Percentiles rank a stretch among this genome's conserved stretches.
Evolutionary conservation across 2,888 invertebrate genomes (phyloP).

Genomic region (Dugesia japonica): DNA sequence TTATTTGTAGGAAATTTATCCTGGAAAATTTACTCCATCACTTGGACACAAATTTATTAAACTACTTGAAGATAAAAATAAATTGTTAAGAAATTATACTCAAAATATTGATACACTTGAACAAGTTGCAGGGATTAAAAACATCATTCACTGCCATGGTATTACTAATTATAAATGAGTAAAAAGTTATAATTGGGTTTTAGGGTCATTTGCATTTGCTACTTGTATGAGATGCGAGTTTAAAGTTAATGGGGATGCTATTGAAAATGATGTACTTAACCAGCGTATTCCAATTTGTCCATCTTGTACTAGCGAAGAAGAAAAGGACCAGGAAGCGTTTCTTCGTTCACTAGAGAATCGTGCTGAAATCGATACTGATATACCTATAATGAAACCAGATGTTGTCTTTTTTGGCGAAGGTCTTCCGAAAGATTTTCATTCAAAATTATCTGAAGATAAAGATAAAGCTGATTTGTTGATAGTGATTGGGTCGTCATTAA

Average conservation of each 20-base stretch:
- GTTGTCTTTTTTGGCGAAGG: conserved; percentile 88
- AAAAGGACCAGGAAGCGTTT: background rate
- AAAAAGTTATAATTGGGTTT: background rate
- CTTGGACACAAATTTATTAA: conserved; percentile 70
- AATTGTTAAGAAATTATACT: conserved; percentile 69
- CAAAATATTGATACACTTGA: conserved; percentile 81
- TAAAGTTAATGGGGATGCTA: conserved; percentile 60
- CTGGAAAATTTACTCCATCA: conserved; percentile 69
- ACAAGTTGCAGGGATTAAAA: conserved; percentile 65
- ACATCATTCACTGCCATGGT: conserved; percentile 74
- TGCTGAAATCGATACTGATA: background rate
- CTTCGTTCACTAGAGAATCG: background rate
- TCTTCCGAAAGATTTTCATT: conserved; percentile 67
- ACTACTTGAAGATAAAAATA: conserved; percentile 61
- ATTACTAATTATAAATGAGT: conserved; percentile 33
- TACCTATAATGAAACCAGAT: conserved; percentile 67
- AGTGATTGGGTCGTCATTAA: conserved; percentile 73
- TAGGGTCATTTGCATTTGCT: conserved; percentile 70
- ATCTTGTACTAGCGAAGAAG: conserved; percentile 38
- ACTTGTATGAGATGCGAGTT: conserved; percentile 65
- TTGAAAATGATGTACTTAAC: conserved; percentile 56
- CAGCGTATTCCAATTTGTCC: conserved; percentile 47
- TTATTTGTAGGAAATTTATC: conserved; percentile 78
- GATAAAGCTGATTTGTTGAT: conserved; percentile 67
- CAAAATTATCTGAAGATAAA: conserved; percentile 66